phyloP scores from a whole-genome alignment of 2,797 vertebrate genomes.

The Hafferia zeledoni region DNA sequence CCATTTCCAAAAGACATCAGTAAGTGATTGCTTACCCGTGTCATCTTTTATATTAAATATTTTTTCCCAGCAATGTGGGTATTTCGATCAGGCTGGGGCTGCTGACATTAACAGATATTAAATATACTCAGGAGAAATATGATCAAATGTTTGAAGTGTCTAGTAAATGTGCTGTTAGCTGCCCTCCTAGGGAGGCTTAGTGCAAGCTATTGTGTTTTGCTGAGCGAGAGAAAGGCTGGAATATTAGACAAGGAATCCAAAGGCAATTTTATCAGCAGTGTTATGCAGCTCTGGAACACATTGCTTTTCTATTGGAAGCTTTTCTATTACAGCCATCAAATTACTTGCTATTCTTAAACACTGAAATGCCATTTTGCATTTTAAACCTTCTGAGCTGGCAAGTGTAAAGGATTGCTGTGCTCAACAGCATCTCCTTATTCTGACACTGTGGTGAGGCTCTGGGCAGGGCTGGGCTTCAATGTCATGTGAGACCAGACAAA shows the following conservation, averaged over 20 bases:
- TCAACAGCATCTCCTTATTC: neutral
- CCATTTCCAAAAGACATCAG: conserved; percentile 55
- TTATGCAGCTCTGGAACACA: conserved; percentile 41
- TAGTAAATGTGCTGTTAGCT: conserved; percentile 68
- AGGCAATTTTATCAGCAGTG: conserved; percentile 61
- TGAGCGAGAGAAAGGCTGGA: conserved; percentile 58
- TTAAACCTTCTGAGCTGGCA: conserved; percentile 3
- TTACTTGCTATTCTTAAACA: conserved; percentile 64
- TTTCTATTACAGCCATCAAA: conserved; percentile 57
- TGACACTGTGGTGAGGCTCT: neutral
- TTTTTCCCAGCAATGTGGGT: conserved; percentile 37
- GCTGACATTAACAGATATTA: conserved; percentile 72
- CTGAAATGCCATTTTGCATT: conserved; percentile 61
- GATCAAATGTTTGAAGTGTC: conserved; percentile 70
- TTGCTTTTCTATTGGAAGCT: conserved; percentile 42
- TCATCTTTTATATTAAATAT: conserved; percentile 51
- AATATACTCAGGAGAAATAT: conserved; percentile 68
- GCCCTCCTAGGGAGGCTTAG: conserved; percentile 55
- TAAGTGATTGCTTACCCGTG: conserved; percentile 49
- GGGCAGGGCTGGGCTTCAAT: neutral
- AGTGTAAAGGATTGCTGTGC: neutral
- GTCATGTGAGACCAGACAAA: neutral
- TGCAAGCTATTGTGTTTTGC: conserved; percentile 65
- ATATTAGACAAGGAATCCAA: conserved; percentile 67
- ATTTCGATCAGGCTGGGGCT: conserved; percentile 47